phyloP scores from a whole-genome alignment of 2,888 invertebrate species.

The Steromphala cineraria region DNA sequence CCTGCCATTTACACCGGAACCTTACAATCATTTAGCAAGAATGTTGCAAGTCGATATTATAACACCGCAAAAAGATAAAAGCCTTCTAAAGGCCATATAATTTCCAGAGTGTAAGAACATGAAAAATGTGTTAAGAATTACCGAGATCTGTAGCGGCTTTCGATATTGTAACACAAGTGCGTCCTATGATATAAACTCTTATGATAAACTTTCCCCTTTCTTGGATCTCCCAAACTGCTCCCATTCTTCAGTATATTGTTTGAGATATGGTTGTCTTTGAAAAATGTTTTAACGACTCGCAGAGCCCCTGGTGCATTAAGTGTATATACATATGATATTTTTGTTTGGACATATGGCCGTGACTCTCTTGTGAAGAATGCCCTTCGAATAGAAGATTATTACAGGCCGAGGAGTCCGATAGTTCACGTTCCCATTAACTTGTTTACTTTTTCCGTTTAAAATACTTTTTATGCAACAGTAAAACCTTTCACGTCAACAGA shows the following conservation, averaged over 20 bases:
- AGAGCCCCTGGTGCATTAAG: neutral
- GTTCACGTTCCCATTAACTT: neutral
- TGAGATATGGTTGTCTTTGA: conserved; percentile 12
- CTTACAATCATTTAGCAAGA: neutral
- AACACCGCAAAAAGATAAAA: conserved; percentile 6
- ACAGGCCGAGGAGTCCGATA: neutral
- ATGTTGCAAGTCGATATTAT: conserved; percentile 8
- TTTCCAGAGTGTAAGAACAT: neutral
- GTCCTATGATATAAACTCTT: neutral
- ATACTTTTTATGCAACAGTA: neutral
- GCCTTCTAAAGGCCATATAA: conserved; percentile 8
- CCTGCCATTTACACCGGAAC: conserved; percentile 5
- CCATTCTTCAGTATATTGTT: conserved; percentile 12
- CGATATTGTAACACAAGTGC: neutral
- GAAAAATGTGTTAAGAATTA: conserved; percentile 3
- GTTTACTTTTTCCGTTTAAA: no score
- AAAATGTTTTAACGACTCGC: conserved; percentile 15
- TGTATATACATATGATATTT: conserved; percentile 1
- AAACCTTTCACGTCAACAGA: neutral
- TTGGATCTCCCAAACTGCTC: neutral
- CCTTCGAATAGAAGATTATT: neutral
- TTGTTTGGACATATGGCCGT: neutral
- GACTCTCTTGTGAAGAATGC: neutral
- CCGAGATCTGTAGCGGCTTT: neutral
- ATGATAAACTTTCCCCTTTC: conserved; percentile 15